phyloP scores from a whole-genome alignment of 2,888 invertebrate genomes.

The Chrysolina oricalcia region DNA sequence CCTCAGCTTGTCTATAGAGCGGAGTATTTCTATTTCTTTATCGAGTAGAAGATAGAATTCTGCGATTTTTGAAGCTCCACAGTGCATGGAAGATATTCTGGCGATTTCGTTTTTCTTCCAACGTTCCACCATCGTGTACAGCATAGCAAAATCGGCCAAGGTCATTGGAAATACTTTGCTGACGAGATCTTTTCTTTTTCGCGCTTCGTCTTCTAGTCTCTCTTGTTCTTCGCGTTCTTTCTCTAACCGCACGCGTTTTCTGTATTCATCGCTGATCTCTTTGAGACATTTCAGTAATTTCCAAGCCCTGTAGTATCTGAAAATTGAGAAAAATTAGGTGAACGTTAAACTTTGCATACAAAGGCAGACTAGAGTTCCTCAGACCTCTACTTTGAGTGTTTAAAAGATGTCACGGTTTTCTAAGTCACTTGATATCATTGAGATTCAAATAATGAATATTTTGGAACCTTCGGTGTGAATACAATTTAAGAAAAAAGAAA shows the following conservation, averaged over 20 bases:
- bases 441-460: too few relatives aligned
- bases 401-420: too few relatives aligned
- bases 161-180: slow-evolving; percentile 82
- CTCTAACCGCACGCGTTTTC: slow-evolving; percentile 74
- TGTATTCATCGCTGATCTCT: slow-evolving; percentile 73
- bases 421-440: too few relatives aligned
- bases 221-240: slow-evolving; percentile 72
- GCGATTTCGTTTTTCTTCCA: slow-evolving; percentile 80
- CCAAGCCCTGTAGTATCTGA: slow-evolving; percentile 75
- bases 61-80: slow-evolving; percentile 81
- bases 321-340: neutral
- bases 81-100: slow-evolving; percentile 77
- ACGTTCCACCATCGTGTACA: slow-evolving; percentile 80
- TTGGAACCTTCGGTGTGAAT: too few relatives aligned
- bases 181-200: slow-evolving; percentile 75
- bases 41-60: slow-evolving; percentile 82
- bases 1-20: slow-evolving; percentile 81
- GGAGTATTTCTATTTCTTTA: slow-evolving; percentile 82
- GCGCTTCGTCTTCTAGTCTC: slow-evolving; percentile 73
- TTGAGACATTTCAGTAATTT: slow-evolving; percentile 74
- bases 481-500: too few relatives aligned
- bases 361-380: too few relatives aligned
- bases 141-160: slow-evolving; percentile 82
- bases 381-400: too few relatives aligned
- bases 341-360: too few relatives aligned